A percentile compares a stretch with the other conserved stretches of the same genome.
Evolutionary conservation across 1,140 invertebrate species (phyloP).

Genomic region (Drosophila virilis): DNA sequence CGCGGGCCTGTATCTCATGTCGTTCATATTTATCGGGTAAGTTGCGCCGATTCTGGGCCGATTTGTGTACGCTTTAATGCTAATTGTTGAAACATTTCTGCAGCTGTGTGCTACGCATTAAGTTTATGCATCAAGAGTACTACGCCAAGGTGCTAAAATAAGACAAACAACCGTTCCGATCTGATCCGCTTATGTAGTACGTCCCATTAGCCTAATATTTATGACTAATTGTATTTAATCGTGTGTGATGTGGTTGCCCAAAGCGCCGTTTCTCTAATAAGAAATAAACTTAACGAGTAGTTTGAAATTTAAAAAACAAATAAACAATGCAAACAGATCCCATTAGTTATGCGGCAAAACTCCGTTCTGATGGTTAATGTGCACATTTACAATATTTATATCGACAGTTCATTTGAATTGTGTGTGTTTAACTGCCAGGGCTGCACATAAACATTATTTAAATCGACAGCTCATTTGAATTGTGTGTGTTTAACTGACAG

Average conservation of each 20-base stretch:
- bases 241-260: conserved; percentile 48
- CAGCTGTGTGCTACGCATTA: conserved; percentile 74
- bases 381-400: too few species aligned
- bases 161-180: conserved; percentile 1
- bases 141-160: conserved; percentile 76
- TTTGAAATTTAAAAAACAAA: not conserved
- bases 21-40: conserved; percentile 85
- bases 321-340: too few species aligned
- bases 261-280: conserved; percentile 28
- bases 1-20: conserved; percentile 81
- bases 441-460: too few species aligned
- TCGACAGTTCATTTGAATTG: too few species aligned
- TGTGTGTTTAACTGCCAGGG: too few species aligned
- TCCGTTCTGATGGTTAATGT: too few species aligned
- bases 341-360: too few species aligned
- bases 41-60: conserved; percentile 6
- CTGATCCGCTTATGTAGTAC: not conserved
- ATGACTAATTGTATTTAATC: conserved; percentile 27
- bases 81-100: conserved; percentile 35
- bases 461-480: too few species aligned
- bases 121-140: conserved; percentile 66
- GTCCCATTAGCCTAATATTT: conserved; percentile 25
- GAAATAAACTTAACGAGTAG: conserved; percentile 45
- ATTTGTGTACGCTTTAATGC: not conserved
- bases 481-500: too few species aligned